A percentile compares a stretch with the other conserved stretches of the same genome.
Evolutionary conservation across 2,888 invertebrate genomes (phyloP).

Genomic region (Chrysopilus asiliformis): DNA sequence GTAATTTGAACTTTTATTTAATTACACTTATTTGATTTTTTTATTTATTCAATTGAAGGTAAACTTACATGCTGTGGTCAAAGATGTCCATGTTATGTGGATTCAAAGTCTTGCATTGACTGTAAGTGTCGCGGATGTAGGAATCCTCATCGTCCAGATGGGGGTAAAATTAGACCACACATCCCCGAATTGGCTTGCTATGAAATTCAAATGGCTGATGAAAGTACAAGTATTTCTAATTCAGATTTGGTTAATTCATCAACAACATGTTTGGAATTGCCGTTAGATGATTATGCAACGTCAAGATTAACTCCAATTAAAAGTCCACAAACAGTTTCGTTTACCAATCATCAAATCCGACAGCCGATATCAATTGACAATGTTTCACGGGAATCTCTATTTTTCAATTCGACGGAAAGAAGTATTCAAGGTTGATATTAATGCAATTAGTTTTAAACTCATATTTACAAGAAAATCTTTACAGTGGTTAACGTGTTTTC

Average conservation of each 20-base stretch:
- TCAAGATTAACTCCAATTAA: neutral
- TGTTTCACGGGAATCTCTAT: conserved; percentile 24
- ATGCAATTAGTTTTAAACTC: conserved; percentile 1
- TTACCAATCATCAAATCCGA: conserved; percentile 8
- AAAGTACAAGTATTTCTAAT: conserved; percentile 18
- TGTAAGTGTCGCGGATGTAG: conserved; percentile 88
- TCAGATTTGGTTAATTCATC: neutral
- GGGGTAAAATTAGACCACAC: conserved; percentile 56
- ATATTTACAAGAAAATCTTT: conserved; percentile 2
- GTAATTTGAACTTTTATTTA: too few species aligned
- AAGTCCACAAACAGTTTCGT: neutral
- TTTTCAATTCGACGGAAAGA: conserved; percentile 29
- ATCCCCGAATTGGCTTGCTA: conserved; percentile 52
- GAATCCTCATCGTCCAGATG: conserved; percentile 76
- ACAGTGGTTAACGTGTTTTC: conserved; percentile 29
- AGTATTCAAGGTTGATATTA: conserved; percentile 26
- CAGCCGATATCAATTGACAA: conserved; percentile 19
- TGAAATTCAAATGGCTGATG: conserved; percentile 38
- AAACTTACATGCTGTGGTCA: conserved; percentile 89
- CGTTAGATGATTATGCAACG: neutral
- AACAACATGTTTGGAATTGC: conserved; percentile 2
- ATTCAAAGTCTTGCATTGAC: conserved; percentile 74
- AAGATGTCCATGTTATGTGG: conserved; percentile 87
- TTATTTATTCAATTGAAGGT: too few species aligned
- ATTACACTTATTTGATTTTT: too few species aligned